A percentile compares a stretch with the other conserved stretches of the same genome.
Evolutionary conservation across 2,888 invertebrate genomes (phyloP).

Genomic region (Dorcus parallelipipedus): DNA sequence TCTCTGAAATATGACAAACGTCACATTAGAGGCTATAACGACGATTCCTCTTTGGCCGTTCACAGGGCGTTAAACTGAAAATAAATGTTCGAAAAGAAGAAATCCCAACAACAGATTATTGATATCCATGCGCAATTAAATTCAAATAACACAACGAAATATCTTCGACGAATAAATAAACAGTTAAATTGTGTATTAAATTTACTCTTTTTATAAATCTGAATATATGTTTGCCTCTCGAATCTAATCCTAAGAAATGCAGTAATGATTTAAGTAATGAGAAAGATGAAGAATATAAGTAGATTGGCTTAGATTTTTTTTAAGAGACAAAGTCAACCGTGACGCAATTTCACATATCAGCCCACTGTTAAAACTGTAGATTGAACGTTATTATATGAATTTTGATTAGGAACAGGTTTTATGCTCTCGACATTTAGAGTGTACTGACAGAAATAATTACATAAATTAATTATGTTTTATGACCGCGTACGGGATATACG

Average conservation of each 20-base stretch:
- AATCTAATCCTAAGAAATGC: not conserved
- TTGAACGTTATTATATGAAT: slow-evolving; percentile 28
- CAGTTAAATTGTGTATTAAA: too few relatives aligned
- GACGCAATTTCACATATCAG: slow-evolving; percentile 12
- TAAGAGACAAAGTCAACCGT: slow-evolving; percentile 3
- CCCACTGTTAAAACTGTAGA: slow-evolving; percentile 15
- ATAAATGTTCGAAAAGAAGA: too few relatives aligned
- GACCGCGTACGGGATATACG: slow-evolving; percentile 2
- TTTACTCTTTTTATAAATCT: too few relatives aligned
- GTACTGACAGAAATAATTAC: slow-evolving; percentile 25
- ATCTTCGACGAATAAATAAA: too few relatives aligned
- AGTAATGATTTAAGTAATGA: not conserved
- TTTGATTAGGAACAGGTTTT: slow-evolving; percentile 28
- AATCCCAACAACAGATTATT: too few relatives aligned
- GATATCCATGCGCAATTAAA: too few relatives aligned
- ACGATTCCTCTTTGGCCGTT: too few relatives aligned
- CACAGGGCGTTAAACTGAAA: too few relatives aligned
- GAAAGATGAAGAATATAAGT: not conserved
- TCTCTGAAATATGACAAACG: too few relatives aligned
- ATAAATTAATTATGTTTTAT: slow-evolving; percentile 24
- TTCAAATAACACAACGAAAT: too few relatives aligned
- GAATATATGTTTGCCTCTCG: too few relatives aligned
- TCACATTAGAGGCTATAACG: too few relatives aligned
- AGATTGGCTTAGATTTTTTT: not conserved
- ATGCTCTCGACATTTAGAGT: slow-evolving; percentile 21